phyloP scores from a whole-genome alignment of 64 coral and sea anemone genomes.

The Porites australiensis region DNA sequence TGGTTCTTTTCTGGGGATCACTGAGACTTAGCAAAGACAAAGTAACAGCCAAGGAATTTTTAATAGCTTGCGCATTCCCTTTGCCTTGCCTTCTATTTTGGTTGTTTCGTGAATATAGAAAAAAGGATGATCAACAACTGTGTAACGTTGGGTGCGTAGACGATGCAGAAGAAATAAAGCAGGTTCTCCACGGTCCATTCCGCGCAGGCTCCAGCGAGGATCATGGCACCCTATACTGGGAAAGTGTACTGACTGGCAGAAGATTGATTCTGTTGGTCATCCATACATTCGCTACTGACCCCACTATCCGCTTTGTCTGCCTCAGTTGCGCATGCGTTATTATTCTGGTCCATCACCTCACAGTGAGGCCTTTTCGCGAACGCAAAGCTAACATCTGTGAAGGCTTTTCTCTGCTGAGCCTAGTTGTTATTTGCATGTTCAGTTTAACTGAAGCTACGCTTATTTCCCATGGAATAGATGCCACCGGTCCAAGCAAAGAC shows the following conservation, averaged over 20 bases:
- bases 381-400: slow-evolving; percentile 67
- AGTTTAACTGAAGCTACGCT: slow-evolving; percentile 36
- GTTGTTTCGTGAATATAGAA: background rate
- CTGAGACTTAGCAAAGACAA: slow-evolving; percentile 63
- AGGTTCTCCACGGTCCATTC: slow-evolving; percentile 82
- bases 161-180: slow-evolving; percentile 15
- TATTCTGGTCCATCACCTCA: slow-evolving; percentile 74
- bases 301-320: slow-evolving; percentile 32
- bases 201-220: background rate
- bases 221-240: slow-evolving; percentile 83
- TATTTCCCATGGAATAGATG: slow-evolving; percentile 52
- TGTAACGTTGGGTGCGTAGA: background rate
- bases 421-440: slow-evolving; percentile 64
- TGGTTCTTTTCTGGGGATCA: slow-evolving; percentile 79
- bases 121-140: background rate
- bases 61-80: slow-evolving; percentile 74
- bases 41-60: slow-evolving; percentile 67
- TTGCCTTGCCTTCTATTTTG: slow-evolving; percentile 54
- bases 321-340: slow-evolving; percentile 53
- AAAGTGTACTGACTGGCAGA: slow-evolving; percentile 85
- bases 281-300: slow-evolving; percentile 60
- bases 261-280: slow-evolving; percentile 73
- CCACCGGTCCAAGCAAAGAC: slow-evolving; percentile 10
- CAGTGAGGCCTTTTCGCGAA: slow-evolving; percentile 69
- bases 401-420: slow-evolving; percentile 54